A percentile compares a stretch with the other conserved stretches of the same genome.
These are phyloP conservation scores for Propithecus deckenii DNA, from an alignment of 2,797 vertebrate species.

Conservation along the genomic window DNA sequence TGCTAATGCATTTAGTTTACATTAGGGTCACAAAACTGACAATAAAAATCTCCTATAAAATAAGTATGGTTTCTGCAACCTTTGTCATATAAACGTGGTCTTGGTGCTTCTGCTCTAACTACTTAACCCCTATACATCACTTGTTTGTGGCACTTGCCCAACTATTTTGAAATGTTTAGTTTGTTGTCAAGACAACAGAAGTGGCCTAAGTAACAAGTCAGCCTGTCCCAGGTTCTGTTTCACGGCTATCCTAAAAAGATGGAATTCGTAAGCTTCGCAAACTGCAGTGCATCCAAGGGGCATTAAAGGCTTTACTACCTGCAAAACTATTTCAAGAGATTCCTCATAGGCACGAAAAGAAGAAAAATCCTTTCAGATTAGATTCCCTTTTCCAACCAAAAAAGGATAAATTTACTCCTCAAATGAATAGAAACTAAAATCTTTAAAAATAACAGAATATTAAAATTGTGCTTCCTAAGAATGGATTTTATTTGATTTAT, in stretches of 20 bases:
- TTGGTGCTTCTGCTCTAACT: background rate
- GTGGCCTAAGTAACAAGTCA: constrained; percentile 6
- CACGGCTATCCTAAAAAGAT: background rate
- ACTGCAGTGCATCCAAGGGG: background rate
- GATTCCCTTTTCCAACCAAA: background rate
- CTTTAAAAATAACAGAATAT: constrained; percentile 13
- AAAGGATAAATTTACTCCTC: background rate
- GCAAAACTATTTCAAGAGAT: constrained; percentile 41
- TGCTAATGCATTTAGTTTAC: background rate
- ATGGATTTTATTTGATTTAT: background rate
- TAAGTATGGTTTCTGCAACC: background rate
- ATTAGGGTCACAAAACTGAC: background rate
- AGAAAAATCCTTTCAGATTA: background rate
- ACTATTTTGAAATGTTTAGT: constrained; percentile 48
- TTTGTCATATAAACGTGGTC: background rate
- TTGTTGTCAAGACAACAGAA: constrained; percentile 48
- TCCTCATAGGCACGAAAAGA: background rate
- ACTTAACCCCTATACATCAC: background rate
- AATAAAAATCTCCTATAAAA: background rate
- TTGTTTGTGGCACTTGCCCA: background rate
- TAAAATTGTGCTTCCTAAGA: background rate
- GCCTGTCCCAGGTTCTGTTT: constrained; percentile 33
- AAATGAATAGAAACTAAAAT: background rate
- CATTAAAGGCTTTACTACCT: constrained; percentile 3
- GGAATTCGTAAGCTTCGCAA: background rate